phyloP scores from a whole-genome alignment of 2,888 invertebrate species.

The Mactromeris polynyma region DNA sequence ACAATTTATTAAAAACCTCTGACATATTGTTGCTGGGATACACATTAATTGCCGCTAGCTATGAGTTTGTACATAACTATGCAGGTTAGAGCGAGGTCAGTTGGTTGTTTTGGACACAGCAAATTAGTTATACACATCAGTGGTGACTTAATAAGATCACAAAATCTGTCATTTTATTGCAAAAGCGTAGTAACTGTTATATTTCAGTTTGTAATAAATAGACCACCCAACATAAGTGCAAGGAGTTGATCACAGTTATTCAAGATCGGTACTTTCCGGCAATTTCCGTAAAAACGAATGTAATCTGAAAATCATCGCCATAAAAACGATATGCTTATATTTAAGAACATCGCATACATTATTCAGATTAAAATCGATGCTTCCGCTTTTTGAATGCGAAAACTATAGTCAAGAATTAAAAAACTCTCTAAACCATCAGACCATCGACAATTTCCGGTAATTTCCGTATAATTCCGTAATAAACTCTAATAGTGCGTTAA shows the following conservation, averaged over 20 bases:
- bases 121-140: neutral
- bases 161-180: conserved; percentile 1
- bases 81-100: neutral
- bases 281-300: neutral
- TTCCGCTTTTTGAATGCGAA: no score
- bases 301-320: no score
- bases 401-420: no score
- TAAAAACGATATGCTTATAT: no score
- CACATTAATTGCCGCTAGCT: neutral
- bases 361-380: no score
- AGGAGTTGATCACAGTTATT: no score
- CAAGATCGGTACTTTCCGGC: neutral
- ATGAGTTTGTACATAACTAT: neutral
- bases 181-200: neutral
- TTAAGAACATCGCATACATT: no score
- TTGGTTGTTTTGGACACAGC: neutral
- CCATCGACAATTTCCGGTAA: no score
- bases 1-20: neutral
- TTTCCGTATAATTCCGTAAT: no score
- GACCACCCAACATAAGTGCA: neutral
- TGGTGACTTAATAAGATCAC: neutral
- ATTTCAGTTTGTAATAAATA: neutral
- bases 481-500: no score
- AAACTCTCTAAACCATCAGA: no score
- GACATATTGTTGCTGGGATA: neutral